Evolutionary conservation across 2,888 invertebrate genomes (phyloP).

Genomic region (Achlya flavicornis): DNA sequence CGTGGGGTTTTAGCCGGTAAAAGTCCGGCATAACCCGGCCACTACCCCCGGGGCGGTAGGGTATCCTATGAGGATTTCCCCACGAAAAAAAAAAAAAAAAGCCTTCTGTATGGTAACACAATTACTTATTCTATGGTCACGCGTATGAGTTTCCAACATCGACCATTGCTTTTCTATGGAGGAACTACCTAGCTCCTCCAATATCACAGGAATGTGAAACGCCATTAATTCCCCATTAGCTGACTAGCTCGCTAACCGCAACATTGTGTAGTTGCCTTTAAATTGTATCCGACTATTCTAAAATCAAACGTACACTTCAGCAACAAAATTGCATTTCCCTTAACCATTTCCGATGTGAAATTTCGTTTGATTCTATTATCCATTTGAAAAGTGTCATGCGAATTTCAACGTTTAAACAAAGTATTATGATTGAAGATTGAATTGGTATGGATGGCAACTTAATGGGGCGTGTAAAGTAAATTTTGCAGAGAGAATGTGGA

Average conservation of each 20-base stretch:
- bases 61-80: too few species aligned
- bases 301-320: background rate
- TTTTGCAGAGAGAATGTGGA: background rate
- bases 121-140: too few species aligned
- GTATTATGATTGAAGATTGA: background rate
- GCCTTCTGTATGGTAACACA: too few species aligned
- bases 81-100: too few species aligned
- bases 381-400: background rate
- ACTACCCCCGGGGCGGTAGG: too few species aligned
- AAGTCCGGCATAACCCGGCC: too few species aligned
- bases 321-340: background rate
- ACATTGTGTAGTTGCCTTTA: background rate
- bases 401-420: background rate
- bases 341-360: background rate
- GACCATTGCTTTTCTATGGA: too few species aligned
- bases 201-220: background rate
- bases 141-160: too few species aligned
- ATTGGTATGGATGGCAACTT: background rate
- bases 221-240: background rate
- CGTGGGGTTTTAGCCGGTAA: too few species aligned
- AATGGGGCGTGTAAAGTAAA: slow-evolving; percentile 5
- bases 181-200: too few species aligned
- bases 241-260: background rate
- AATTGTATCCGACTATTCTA: background rate
- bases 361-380: background rate